Percentiles rank a stretch among this genome's conserved stretches.
These are phyloP conservation scores for Pseudopleuronectes americanus DNA, from an alignment of 2,797 vertebrate genomes.

Conservation along the genomic window DNA sequence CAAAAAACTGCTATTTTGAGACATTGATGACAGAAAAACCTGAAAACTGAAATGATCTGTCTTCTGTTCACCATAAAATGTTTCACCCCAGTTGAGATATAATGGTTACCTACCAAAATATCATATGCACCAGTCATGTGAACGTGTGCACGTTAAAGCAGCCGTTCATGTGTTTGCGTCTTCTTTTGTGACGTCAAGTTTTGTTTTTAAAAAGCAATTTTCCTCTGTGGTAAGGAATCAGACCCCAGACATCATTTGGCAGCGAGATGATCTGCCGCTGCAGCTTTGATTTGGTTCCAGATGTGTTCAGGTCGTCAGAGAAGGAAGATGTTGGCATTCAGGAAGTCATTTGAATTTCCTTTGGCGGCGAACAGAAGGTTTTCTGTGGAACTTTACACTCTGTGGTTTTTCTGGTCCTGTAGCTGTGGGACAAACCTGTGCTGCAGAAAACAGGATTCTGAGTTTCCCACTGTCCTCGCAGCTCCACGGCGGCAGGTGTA, in stretches of 20 bases:
- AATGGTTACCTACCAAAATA: background rate
- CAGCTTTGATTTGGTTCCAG: slow-evolving; percentile 39
- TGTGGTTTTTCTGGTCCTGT: slow-evolving; percentile 38
- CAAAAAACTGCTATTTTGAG: background rate
- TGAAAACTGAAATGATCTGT: slow-evolving; percentile 6
- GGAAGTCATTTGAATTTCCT: slow-evolving; percentile 51
- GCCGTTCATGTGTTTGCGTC: slow-evolving; percentile 44
- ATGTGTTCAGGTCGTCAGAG: slow-evolving; percentile 38
- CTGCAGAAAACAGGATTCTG: slow-evolving; percentile 31
- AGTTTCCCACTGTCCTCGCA: slow-evolving; percentile 23
- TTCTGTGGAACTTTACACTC: slow-evolving; percentile 32
- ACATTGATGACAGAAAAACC: background rate
- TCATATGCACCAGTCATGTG: background rate
- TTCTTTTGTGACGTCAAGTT: slow-evolving; percentile 20
- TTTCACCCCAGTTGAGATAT: slow-evolving; percentile 9
- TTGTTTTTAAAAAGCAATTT: slow-evolving; percentile 17
- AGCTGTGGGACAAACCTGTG: slow-evolving; percentile 18
- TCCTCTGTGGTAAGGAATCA: slow-evolving; percentile 41
- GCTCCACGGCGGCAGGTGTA: slow-evolving; percentile 23
- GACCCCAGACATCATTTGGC: slow-evolving; percentile 35
- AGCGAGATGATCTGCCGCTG: slow-evolving; percentile 34
- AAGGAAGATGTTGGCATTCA: slow-evolving; percentile 18
- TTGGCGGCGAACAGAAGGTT: slow-evolving; percentile 47
- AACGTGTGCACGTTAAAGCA: slow-evolving; percentile 39
- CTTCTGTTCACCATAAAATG: slow-evolving; percentile 1